Evolutionary conservation across 2,797 vertebrate species (phyloP), one percentile per base, ranked within the genome.

Genomic region (Bovichtus diacanthus): DNA sequence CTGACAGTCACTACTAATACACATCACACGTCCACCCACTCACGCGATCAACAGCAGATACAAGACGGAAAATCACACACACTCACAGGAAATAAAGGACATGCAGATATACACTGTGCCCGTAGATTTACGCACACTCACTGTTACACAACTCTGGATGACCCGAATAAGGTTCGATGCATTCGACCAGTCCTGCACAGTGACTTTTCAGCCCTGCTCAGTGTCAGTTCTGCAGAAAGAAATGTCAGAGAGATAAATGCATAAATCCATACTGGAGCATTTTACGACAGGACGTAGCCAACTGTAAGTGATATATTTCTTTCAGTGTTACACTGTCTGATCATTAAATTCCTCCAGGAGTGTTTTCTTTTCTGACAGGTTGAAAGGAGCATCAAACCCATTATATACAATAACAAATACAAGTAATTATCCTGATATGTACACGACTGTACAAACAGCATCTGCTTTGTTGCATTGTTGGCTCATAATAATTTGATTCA

Each of bases 1-100:
- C 70, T 72, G 74, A 71, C 74, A 64, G 85, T 87, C 89, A 87
- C 67, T 77, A 50, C 84, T 18, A 75, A 89, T 90, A 73, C 59
- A 76, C 86, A 83, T 91, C 91, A 92, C 76, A 44, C 49, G 79
- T 46, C 72, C 83, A 76, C 75, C 78, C 88, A 78, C 81, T 84
- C 83, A 84, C 85, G n/a, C 15, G 9, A 60, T 70, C 71, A 51
- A 0, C 50, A 10, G 46, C 65, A 55, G 70, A 47, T 55, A 34
- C 31, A 25, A 51, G 65, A 60, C 46, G 23, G 43, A 66, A 63
- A 66, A n/a, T 51, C 64, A 55, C 23, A 69, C 27, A 27, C 64
- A 46, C 77, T 15, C 61, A 68, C 43, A 31, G 47, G 16, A 59
- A 34, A 38, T 29, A 65, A 67, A 68, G 56, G 36, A 69, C 63